These are phyloP conservation scores for Pissodes strobi DNA, from an alignment of 1,140 invertebrate species.

Conservation along the genomic window DNA sequence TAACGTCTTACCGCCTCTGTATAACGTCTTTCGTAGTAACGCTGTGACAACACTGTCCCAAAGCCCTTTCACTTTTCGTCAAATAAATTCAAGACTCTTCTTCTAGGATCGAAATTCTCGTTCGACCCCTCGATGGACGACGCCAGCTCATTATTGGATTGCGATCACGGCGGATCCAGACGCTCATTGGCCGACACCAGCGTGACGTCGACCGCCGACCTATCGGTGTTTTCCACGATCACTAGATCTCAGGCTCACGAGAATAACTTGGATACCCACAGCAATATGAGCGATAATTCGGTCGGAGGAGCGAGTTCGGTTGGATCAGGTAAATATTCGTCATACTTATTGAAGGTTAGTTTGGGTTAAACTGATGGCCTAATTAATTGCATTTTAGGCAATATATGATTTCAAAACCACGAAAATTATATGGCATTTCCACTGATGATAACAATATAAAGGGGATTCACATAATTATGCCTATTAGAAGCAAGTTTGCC, in stretches of 20 bases:
- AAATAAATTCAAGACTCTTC: too few species aligned
- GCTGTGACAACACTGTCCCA: too few species aligned
- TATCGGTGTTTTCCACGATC: constrained; percentile 76
- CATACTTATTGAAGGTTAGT: neutral
- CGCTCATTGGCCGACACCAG: constrained; percentile 81
- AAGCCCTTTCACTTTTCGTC: neutral
- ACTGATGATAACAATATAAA: too few species aligned
- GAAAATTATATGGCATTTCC: too few species aligned
- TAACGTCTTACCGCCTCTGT: too few species aligned
- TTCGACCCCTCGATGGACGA: constrained; percentile 72
- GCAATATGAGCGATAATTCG: constrained; percentile 70
- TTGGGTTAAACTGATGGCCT: neutral
- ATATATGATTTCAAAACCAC: too few species aligned
- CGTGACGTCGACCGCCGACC: constrained; percentile 79
- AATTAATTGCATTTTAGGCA: too few species aligned
- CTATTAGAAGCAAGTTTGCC: too few species aligned
- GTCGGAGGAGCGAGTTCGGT: constrained; percentile 65
- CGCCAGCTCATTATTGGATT: constrained; percentile 64
- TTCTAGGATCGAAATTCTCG: constrained; percentile 68
- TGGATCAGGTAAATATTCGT: constrained; percentile 57
- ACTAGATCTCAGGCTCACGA: constrained; percentile 73
- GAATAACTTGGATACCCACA: constrained; percentile 75
- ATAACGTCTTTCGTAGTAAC: too few species aligned
- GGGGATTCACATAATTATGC: too few species aligned
- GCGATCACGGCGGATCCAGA: constrained; percentile 66